Evolutionary conservation across 2,888 invertebrate species (phyloP).

Genomic region (Norana najaformis): DNA sequence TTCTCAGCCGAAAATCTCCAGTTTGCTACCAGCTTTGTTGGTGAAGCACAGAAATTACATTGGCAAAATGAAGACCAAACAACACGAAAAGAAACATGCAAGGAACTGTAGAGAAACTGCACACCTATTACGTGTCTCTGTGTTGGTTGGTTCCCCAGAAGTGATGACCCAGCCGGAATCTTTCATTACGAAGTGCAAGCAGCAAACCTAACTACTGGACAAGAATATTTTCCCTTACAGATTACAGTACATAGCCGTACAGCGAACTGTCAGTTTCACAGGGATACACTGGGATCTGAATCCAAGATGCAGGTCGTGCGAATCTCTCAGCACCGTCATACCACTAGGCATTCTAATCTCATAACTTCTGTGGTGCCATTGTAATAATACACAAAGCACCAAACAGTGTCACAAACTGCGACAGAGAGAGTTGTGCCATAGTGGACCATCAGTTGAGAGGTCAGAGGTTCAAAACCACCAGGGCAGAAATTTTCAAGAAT

Average conservation of each 20-base stretch:
- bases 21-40: background rate
- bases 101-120: background rate
- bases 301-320: background rate
- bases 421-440: no score
- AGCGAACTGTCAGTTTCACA: background rate
- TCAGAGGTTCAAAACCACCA: no score
- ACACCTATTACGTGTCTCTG: background rate
- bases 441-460: no score
- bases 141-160: background rate
- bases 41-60: background rate
- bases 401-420: no score
- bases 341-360: no score
- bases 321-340: background rate
- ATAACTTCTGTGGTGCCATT: no score
- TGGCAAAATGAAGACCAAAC: no score
- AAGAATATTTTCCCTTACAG: no score
- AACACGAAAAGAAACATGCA: background rate
- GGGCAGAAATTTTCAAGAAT: no score
- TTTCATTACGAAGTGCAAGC: background rate
- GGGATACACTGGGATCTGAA: background rate
- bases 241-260: background rate
- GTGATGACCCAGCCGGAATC: background rate
- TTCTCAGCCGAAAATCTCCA: background rate
- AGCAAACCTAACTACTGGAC: background rate
- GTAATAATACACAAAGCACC: no score